Evolutionary conservation across 2,888 invertebrate genomes (phyloP).

Genomic region (Hemicrepidius hirtus): DNA sequence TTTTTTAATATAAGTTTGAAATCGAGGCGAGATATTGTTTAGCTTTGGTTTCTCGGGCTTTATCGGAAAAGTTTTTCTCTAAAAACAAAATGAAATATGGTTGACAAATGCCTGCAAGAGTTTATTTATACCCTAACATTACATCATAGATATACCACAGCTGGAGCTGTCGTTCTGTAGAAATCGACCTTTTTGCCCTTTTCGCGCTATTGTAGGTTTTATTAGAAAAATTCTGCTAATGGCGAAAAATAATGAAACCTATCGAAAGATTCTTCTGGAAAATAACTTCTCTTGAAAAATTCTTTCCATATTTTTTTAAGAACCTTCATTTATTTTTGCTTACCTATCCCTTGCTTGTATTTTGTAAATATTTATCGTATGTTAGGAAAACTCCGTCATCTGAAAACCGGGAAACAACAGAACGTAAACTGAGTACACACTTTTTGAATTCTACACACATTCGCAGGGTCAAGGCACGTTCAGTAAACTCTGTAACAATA

Average conservation of each 20-base stretch:
- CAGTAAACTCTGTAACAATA: slow-evolving; percentile 38
- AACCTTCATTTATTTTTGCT: neutral
- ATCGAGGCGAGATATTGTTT: neutral
- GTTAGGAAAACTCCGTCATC: neutral
- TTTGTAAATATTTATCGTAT: slow-evolving; percentile 6
- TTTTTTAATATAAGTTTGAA: neutral
- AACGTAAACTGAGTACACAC: neutral
- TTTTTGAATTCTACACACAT: slow-evolving; percentile 37
- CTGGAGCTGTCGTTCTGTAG: slow-evolving; percentile 14
- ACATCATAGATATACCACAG: slow-evolving; percentile 5
- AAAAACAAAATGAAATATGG: slow-evolving; percentile 9
- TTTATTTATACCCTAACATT: slow-evolving; percentile 7
- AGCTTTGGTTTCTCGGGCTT: neutral
- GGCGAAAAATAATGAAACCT: neutral
- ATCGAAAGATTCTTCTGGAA: neutral
- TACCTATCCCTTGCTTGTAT: neutral
- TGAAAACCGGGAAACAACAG: neutral
- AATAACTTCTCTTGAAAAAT: neutral
- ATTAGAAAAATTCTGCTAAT: slow-evolving; percentile 12
- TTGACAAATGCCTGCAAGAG: slow-evolving; percentile 12
- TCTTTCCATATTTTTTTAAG: neutral
- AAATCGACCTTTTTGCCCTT: slow-evolving; percentile 2
- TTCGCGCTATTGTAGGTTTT: slow-evolving; percentile 3
- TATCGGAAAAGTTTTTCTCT: neutral
- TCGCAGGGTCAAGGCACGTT: slow-evolving; percentile 35